phyloP scores from a whole-genome alignment of 2,113 vertebrate genomes.

The Cyanocitta stelleri region DNA sequence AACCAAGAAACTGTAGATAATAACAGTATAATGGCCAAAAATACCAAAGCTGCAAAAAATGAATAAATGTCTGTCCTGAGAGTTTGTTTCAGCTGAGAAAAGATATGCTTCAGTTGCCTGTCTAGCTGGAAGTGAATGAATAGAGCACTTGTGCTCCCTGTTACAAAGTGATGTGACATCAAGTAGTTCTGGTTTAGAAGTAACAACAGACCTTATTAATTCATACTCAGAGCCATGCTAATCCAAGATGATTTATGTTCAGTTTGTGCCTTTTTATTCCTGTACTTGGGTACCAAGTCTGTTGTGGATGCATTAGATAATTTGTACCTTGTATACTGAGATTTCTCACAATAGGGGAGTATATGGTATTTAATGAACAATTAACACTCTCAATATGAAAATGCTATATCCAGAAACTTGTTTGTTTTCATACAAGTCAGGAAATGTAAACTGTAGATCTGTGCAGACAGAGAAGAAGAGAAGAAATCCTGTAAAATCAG shows the following conservation, averaged over 20 bases:
- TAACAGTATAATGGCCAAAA: neutral
- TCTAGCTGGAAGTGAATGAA: neutral
- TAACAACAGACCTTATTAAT: neutral
- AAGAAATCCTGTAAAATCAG: neutral
- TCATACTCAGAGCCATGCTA: neutral
- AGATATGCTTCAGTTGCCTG: neutral
- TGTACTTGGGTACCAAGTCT: neutral
- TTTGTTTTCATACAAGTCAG: neutral
- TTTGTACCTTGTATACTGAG: neutral
- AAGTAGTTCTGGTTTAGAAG: rapidly evolving
- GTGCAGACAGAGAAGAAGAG: neutral
- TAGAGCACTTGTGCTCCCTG: neutral
- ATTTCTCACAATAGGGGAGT: neutral
- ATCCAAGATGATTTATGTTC: neutral
- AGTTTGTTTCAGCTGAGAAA: neutral
- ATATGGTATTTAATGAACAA: neutral
- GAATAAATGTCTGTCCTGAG: neutral
- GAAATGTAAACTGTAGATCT: neutral
- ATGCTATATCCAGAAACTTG: neutral
- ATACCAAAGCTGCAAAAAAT: neutral
- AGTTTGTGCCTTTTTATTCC: neutral
- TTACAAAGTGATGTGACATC: neutral
- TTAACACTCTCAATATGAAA: neutral
- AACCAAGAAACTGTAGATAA: neutral
- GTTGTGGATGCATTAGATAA: neutral